These are phyloP conservation scores for Micropoecilia bifurca DNA, from an alignment of 2,797 vertebrate species.

Conservation along the genomic window DNA sequence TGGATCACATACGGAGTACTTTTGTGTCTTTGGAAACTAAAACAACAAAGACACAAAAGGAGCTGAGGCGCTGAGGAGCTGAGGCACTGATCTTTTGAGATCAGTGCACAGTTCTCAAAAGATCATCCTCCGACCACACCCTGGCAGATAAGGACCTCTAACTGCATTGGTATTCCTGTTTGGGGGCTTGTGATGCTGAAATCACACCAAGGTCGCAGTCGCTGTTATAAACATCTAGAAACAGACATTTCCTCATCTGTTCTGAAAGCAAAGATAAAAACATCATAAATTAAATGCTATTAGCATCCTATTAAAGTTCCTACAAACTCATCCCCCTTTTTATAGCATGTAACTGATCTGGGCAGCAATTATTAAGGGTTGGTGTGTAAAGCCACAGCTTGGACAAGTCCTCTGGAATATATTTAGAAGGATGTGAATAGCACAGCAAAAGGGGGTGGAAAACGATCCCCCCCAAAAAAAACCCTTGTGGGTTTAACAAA, in stretches of 20 bases:
- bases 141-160: constrained; percentile 55
- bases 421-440: constrained; percentile 80
- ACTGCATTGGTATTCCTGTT: constrained; percentile 35
- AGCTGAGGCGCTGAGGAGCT: constrained; percentile 22
- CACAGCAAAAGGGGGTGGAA: constrained; percentile 50
- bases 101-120: constrained; percentile 42
- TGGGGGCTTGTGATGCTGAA: neutral
- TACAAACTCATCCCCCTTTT: constrained; percentile 11
- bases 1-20: constrained; percentile 23
- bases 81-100: no score
- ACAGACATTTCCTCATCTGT: neutral
- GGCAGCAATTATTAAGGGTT: constrained; percentile 40
- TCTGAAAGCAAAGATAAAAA: constrained; percentile 1
- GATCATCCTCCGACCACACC: constrained; percentile 69
- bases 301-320: neutral
- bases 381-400: constrained; percentile 31
- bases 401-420: constrained; percentile 51
- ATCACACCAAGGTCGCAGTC: neutral
- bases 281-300: neutral
- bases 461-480: constrained; percentile 26
- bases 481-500: constrained; percentile 1
- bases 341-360: constrained; percentile 38
- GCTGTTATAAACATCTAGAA: neutral
- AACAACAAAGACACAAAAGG: constrained; percentile 66
- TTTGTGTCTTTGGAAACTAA: constrained; percentile 43